Percentiles rank a stretch among this genome's conserved stretches.
These are phyloP conservation scores for Tor tambroides DNA, from an alignment of 2,113 vertebrate genomes.

Conservation along the genomic window DNA sequence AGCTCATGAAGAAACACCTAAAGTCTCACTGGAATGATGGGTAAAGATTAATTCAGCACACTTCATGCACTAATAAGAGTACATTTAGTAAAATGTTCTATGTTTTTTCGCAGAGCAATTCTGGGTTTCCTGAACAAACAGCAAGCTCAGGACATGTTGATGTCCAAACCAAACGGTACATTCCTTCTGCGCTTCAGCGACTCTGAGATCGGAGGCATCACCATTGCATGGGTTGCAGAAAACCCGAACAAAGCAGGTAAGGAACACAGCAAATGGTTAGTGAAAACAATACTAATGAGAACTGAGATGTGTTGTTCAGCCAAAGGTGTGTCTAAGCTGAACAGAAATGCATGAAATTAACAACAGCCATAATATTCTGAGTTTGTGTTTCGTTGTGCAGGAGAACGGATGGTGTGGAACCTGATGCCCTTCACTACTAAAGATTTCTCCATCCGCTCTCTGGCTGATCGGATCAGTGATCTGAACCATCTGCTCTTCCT, in stretches of 20 bases:
- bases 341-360: not conserved
- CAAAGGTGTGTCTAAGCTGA: not conserved
- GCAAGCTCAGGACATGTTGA: conserved; percentile 91
- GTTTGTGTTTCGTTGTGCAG: conserved; percentile 70
- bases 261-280: not conserved
- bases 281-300: not conserved
- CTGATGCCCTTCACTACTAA: conserved; percentile 99
- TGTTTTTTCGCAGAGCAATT: conserved; percentile 81
- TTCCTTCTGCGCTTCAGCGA: conserved; percentile 96
- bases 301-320: not conserved
- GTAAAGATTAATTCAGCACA: conserved; percentile 69
- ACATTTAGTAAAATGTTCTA: not conserved
- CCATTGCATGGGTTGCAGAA: conserved; percentile 90
- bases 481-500: conserved; percentile 95
- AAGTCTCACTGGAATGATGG: conserved; percentile 98
- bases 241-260: conserved; percentile 81
- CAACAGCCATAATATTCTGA: not conserved
- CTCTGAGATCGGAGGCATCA: conserved; percentile 96
- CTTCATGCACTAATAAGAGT: not conserved
- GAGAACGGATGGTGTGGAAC: conserved; percentile 99
- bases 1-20: conserved; percentile 94
- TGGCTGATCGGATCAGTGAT: conserved; percentile 96
- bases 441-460: conserved; percentile 97
- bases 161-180: conserved; percentile 93
- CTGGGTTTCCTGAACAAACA: conserved; percentile 97